These are phyloP conservation scores for Petaurus breviceps DNA, from an alignment of 2,113 vertebrate genomes.

Conservation along the genomic window DNA sequence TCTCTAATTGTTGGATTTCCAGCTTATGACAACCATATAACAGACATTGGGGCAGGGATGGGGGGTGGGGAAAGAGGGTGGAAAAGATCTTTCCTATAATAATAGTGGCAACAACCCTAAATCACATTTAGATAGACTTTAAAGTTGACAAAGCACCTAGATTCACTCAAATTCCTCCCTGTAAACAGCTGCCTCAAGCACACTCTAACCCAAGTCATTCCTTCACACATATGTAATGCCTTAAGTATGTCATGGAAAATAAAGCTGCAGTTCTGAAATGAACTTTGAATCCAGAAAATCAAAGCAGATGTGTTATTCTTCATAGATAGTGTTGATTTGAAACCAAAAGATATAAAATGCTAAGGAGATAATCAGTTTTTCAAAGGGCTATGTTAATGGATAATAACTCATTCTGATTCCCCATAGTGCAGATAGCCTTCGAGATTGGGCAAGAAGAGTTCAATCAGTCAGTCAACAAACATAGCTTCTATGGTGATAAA, in stretches of 20 bases:
- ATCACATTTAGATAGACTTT: not conserved
- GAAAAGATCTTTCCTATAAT: not conserved
- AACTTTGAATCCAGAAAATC: slow-evolving; percentile 17
- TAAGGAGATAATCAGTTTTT: not conserved
- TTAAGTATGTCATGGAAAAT: slow-evolving; percentile 4
- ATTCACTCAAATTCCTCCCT: not conserved
- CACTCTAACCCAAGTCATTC: not conserved
- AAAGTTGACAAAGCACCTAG: not conserved
- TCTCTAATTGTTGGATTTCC: not conserved
- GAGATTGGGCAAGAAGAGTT: not conserved
- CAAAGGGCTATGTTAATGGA: too few species aligned
- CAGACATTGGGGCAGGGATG: not conserved
- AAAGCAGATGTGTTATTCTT: not conserved
- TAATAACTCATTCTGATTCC: not conserved
- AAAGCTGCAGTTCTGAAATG: slow-evolving; percentile 14
- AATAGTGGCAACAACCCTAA: not conserved
- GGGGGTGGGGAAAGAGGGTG: too few species aligned
- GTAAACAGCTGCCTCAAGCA: not conserved
- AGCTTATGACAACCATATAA: not conserved
- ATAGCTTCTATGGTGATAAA: not conserved
- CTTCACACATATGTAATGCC: not conserved
- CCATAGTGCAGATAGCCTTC: too few species aligned
- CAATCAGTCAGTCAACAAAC: not conserved
- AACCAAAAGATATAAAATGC: not conserved
- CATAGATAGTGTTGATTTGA: not conserved